Evolutionary conservation across 2,113 vertebrate genomes (phyloP), one percentile per base, ranked within the genome.

Genomic region (Gambusia affinis): DNA sequence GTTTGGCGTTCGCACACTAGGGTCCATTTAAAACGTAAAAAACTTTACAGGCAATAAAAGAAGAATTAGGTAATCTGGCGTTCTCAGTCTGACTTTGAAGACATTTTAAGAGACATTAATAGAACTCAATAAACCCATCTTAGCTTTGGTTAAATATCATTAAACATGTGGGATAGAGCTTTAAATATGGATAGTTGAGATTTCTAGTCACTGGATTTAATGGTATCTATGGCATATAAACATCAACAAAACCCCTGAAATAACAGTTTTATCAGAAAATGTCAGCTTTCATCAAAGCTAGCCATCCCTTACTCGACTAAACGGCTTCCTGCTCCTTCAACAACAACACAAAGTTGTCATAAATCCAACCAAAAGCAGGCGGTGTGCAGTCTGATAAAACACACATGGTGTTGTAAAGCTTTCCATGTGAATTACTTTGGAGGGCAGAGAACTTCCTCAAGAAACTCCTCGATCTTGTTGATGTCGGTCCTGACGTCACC

Each of bases 381-480:
- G 37, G 70, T 44, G 67, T 67, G 37, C 17, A 73, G 65, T 79
- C 68, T 37, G 63, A 75, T 72, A 64, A 70, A 82, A 77, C 76
- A 72, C 73, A 79, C 81, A 54, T 64, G 60, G 47, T 70, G 70
- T 64, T 24, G 64, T 82, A 78, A 89, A 80, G 71, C 66, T 29
- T 33, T 87, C 57, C 28, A 29, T 69, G 33, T 31, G 39, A 66
- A 67, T 93, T 96, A 99, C 98, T 96, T 98, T 76, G 97, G 97
- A 73, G 97, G 97, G 73, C 92, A 90, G 79, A 99, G 93, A 28
- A 78, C 92, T 83, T 97, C 97, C 93, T 99, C 98, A 72, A 99
- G 95, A 82, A 99, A 99, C 92, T 99, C 97, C 83, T 99, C 98
- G 12, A 99, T 98, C 92, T 99, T 98, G 91, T 99, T 99, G 91